Conservation (phyloP, 1,140 invertebrate species). For the Drosophila miranda region DNA sequence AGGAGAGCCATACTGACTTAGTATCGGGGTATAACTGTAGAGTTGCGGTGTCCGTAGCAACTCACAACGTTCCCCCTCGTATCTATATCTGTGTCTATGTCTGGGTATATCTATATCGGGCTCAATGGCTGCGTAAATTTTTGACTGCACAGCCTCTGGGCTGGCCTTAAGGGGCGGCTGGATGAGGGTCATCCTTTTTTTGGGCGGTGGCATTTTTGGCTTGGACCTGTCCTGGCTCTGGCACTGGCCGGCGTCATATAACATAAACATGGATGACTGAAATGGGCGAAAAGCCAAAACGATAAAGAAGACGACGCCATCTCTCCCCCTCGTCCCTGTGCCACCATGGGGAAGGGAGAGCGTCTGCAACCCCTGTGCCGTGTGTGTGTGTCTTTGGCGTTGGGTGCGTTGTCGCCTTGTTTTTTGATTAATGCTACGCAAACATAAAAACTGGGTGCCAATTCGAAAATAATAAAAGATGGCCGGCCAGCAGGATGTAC, state of each 20-base stretch:
- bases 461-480: slow-evolving; percentile 81
- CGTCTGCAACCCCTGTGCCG: slow-evolving; percentile 55
- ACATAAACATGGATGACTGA: slow-evolving; percentile 79
- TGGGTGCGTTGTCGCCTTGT: slow-evolving; percentile 74
- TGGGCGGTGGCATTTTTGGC: slow-evolving; percentile 47
- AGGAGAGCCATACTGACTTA: no score
- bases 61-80: no score
- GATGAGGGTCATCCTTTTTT: slow-evolving; percentile 46
- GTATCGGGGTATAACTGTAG: no score
- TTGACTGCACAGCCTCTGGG: slow-evolving; percentile 65
- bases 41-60: no score
- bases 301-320: slow-evolving; percentile 74
- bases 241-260: slow-evolving; percentile 47
- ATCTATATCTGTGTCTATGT: slow-evolving; percentile 5
- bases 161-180: slow-evolving; percentile 24
- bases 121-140: slow-evolving; percentile 77
- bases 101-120: slow-evolving; percentile 32
- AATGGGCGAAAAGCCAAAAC: slow-evolving; percentile 80
- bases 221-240: slow-evolving; percentile 36
- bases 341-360: slow-evolving; percentile 18
- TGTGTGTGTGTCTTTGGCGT: slow-evolving; percentile 8
- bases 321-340: slow-evolving; percentile 18
- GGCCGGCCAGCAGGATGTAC: slow-evolving; percentile 59
- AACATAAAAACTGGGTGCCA: slow-evolving; percentile 80
- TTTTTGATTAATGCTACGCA: slow-evolving; percentile 80